These are phyloP conservation scores for Panulirus ornatus DNA, from an alignment of 1,140 invertebrate genomes.

Conservation along the genomic window DNA sequence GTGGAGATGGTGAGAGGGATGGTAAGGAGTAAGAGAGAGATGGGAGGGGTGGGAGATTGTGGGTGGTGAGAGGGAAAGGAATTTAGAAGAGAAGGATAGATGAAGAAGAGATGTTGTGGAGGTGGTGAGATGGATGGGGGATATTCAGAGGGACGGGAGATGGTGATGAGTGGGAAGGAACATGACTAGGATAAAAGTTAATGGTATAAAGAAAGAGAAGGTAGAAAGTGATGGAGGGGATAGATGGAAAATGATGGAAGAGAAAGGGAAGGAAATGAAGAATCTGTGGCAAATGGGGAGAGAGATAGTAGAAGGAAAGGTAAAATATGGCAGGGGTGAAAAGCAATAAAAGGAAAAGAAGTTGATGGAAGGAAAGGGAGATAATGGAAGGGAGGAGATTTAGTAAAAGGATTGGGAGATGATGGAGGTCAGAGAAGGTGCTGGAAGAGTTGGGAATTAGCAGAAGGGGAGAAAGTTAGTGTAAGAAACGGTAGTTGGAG, in stretches of 20 bases:
- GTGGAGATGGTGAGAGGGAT: not conserved
- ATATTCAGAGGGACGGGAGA: not conserved
- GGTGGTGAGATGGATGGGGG: too few relatives aligned
- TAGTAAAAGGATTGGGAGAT: not conserved
- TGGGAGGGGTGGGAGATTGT: not conserved
- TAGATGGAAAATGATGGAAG: not conserved
- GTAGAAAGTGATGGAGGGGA: not conserved
- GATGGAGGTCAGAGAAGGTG: not conserved
- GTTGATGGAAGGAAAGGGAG: not conserved
- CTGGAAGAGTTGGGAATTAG: too few relatives aligned
- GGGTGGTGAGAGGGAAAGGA: not conserved
- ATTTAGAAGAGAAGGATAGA: not conserved
- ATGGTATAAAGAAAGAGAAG: not conserved
- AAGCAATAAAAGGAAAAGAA: not conserved
- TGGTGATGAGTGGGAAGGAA: not conserved
- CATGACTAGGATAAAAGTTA: too few relatives aligned
- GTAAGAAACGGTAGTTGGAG: not conserved
- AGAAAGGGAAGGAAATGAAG: not conserved
- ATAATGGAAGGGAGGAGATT: not conserved
- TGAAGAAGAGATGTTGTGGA: too few relatives aligned
- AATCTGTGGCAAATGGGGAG: too few relatives aligned
- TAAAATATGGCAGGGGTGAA: not conserved
- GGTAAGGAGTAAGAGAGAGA: not conserved
- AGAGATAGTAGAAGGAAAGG: not conserved
- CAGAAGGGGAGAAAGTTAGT: not conserved